phyloP scores from a whole-genome alignment of 2,888 invertebrate species.

The Acronicta leporina region DNA sequence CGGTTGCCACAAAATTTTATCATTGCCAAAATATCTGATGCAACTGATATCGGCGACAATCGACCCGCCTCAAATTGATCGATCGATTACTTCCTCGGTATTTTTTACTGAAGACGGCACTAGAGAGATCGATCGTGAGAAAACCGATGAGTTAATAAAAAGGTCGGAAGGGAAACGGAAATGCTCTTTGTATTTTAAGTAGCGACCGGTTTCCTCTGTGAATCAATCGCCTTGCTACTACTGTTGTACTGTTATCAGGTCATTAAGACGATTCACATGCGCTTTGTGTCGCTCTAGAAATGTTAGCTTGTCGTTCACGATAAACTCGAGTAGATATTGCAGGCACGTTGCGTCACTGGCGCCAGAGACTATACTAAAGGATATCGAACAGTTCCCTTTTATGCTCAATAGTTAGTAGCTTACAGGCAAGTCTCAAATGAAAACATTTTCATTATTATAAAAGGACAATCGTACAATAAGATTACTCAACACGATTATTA shows the following conservation, averaged over 20 bases:
- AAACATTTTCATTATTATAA: slow-evolving; percentile 47
- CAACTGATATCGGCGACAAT: slow-evolving; percentile 73
- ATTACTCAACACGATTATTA: slow-evolving; percentile 81
- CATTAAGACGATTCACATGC: slow-evolving; percentile 75
- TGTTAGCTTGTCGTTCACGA: slow-evolving; percentile 59
- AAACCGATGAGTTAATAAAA: slow-evolving; percentile 71
- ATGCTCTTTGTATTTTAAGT: slow-evolving; percentile 78
- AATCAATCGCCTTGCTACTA: slow-evolving; percentile 72
- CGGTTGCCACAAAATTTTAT: slow-evolving; percentile 70
- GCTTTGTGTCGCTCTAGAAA: slow-evolving; percentile 64
- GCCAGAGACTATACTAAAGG: slow-evolving; percentile 41
- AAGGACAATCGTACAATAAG: slow-evolving; percentile 67
- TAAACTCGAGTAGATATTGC: slow-evolving; percentile 55
- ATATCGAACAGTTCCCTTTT: slow-evolving; percentile 35
- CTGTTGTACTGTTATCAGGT: slow-evolving; percentile 76
- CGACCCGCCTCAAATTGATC: slow-evolving; percentile 62
- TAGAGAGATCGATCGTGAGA: slow-evolving; percentile 76
- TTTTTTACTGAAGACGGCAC: slow-evolving; percentile 69
- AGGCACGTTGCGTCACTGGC: slow-evolving; percentile 56
- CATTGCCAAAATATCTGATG: slow-evolving; percentile 74
- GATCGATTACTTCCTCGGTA: slow-evolving; percentile 72
- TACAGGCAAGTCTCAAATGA: slow-evolving; percentile 31
- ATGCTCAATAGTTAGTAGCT: slow-evolving; percentile 31
- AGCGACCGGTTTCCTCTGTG: slow-evolving; percentile 82
- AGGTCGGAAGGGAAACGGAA: slow-evolving; percentile 82